Conservation (phyloP, 2,888 invertebrate genomes). For the Diarsia mendica region DNA sequence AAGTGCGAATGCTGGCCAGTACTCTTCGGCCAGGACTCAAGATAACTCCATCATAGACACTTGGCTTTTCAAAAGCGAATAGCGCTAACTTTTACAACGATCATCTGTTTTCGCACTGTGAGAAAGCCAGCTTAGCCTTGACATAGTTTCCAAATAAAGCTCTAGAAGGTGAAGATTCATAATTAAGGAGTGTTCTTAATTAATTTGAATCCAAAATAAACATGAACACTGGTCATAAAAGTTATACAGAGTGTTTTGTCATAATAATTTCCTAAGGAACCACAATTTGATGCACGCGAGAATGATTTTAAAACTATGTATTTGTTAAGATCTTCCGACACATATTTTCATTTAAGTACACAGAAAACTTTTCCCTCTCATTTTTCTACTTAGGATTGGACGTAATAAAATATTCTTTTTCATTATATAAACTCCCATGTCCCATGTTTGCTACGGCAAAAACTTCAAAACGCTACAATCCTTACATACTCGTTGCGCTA, state of each 20-base stretch:
- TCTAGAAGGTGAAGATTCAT: conserved; percentile 19
- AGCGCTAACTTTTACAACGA: background rate
- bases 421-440: too few relatives aligned
- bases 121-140: conserved; percentile 38
- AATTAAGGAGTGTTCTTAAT: conserved; percentile 6
- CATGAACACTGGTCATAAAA: background rate
- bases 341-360: background rate
- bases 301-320: background rate
- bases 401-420: background rate
- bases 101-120: conserved; percentile 21
- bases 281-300: background rate
- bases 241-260: background rate
- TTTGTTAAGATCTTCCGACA: background rate
- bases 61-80: background rate
- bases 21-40: background rate
- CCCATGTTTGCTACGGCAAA: background rate
- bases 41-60: background rate
- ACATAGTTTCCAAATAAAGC: conserved; percentile 30
- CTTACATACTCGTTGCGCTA: background rate
- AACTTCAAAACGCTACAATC: background rate
- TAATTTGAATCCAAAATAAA: background rate
- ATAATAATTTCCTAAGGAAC: too few relatives aligned
- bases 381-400: background rate
- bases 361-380: background rate
- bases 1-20: too few relatives aligned